Conservation (phyloP, 2,797 vertebrate species). For the Ceyx erithaca region DNA sequence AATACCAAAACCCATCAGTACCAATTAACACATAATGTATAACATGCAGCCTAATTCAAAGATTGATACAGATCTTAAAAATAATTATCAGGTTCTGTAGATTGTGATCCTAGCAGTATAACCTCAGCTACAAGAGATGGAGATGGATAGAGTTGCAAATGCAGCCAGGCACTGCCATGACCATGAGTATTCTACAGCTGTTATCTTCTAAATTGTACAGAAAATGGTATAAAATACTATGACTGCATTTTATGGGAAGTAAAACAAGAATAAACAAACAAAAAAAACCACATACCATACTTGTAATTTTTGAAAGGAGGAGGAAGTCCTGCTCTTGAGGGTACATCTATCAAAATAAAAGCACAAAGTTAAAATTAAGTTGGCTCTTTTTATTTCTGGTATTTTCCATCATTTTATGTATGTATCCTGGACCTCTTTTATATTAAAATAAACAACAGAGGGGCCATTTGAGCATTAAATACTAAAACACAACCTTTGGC, state of each 20-base stretch:
- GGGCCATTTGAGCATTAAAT: not conserved
- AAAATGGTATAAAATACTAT: not conserved
- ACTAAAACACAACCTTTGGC: not conserved
- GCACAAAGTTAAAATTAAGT: not conserved
- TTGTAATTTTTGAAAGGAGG: slow-evolving; percentile 88
- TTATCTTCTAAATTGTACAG: not conserved
- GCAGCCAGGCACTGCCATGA: not conserved
- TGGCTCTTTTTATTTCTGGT: not conserved
- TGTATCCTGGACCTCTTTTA: not conserved
- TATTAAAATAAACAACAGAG: not conserved
- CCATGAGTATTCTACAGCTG: not conserved
- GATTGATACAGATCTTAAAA: slow-evolving; percentile 31
- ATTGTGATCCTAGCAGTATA: not conserved
- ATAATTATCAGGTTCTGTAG: not conserved
- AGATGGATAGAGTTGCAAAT: not conserved
- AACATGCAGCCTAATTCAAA: slow-evolving; percentile 26
- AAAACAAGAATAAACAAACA: slow-evolving; percentile 4
- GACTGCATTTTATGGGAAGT: not conserved
- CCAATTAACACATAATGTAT: slow-evolving; percentile 57
- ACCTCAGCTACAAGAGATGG: not conserved
- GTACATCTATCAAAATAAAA: slow-evolving; percentile 82
- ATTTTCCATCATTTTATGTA: not conserved
- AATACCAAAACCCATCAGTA: slow-evolving; percentile 40
- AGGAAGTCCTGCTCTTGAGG: slow-evolving; percentile 83
- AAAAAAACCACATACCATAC: slow-evolving; percentile 82